These are phyloP conservation scores for Euura lappo DNA, from an alignment of 1,140 invertebrate species.

Conservation along the genomic window DNA sequence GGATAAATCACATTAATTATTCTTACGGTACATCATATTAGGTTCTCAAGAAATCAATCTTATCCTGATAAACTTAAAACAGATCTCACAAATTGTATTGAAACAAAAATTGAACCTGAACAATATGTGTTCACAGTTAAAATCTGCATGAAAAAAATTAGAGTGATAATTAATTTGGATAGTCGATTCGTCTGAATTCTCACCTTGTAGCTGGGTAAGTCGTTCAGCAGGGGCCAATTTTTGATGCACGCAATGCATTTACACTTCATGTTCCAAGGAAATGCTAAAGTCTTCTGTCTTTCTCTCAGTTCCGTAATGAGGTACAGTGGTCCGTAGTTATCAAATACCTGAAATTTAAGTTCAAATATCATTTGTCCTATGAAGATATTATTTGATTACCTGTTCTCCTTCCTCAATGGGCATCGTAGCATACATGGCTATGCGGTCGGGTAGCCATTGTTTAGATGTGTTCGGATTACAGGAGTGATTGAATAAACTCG, in stretches of 20 bases:
- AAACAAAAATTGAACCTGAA: too few species aligned
- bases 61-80: neutral
- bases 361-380: neutral
- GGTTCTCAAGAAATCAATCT: neutral
- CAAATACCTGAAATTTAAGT: neutral
- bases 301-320: neutral
- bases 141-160: too few species aligned
- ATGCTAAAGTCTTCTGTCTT: neutral
- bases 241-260: neutral
- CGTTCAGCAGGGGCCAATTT: neutral
- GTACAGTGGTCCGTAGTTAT: neutral
- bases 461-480: slow-evolving; percentile 86
- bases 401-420: slow-evolving; percentile 65
- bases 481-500: slow-evolving; percentile 89
- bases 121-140: too few species aligned
- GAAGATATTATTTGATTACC: neutral
- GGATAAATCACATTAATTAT: neutral
- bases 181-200: neutral
- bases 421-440: slow-evolving; percentile 65
- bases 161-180: neutral
- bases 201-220: neutral
- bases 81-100: neutral
- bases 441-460: slow-evolving; percentile 61
- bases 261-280: neutral
- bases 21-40: too few species aligned